phyloP scores from a whole-genome alignment of 2,113 vertebrate genomes.

The Microcebus jonahi region DNA sequence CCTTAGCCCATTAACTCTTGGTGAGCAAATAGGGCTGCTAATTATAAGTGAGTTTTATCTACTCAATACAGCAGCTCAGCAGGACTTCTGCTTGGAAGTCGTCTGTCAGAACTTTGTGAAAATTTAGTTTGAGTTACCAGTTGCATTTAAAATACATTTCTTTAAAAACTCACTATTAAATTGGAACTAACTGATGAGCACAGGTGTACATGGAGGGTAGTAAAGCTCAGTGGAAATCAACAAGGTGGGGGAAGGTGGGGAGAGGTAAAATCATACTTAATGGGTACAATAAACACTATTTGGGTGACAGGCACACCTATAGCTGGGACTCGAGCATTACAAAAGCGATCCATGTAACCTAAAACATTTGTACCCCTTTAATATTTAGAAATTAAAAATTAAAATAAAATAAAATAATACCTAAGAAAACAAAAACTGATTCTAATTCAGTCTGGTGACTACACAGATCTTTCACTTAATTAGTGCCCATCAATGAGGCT shows the following conservation, averaged over 20 bases:
- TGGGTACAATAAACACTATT: too few species aligned
- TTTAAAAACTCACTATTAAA: background rate
- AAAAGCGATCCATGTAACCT: too few species aligned
- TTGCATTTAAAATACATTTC: conserved; percentile 32
- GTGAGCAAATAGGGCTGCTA: conserved; percentile 49
- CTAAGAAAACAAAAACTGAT: background rate
- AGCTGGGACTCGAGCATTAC: too few species aligned
- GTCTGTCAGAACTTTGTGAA: conserved; percentile 49
- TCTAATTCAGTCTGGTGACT: background rate
- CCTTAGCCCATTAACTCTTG: conserved; percentile 14
- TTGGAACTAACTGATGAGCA: too few species aligned
- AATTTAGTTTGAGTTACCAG: background rate
- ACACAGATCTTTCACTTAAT: conserved; percentile 29
- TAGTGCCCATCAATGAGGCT: background rate
- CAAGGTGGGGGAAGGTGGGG: too few species aligned
- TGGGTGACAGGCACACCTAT: too few species aligned
- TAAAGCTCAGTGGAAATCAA: too few species aligned
- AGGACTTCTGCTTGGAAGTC: conserved; percentile 29
- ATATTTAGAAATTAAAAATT: too few species aligned
- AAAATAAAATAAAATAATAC: too few species aligned
- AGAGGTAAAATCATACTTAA: too few species aligned
- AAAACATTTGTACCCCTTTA: too few species aligned
- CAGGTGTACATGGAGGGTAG: too few species aligned
- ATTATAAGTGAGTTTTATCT: conserved; percentile 58
- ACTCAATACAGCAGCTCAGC: background rate